Evolutionary conservation across 2,888 invertebrate genomes (phyloP), one percentile per base, ranked within the genome.

Genomic region (Pachymerium ferrugineum): DNA sequence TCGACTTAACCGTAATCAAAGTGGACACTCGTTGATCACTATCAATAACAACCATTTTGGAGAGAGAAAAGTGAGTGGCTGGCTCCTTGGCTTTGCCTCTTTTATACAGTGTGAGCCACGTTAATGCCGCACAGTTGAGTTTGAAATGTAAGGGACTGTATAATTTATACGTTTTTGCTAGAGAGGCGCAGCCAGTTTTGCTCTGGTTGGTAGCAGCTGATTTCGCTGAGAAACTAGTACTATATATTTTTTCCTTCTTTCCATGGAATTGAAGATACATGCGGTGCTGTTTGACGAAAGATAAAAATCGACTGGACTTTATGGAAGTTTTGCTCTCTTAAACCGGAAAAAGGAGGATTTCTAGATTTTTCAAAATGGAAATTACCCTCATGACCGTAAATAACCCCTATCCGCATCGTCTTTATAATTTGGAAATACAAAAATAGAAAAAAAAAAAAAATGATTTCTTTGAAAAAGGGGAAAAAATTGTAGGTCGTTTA

Each of bases 161-260:
- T 54, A 54, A 54, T 54, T 54, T 54, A 54, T 54, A 54, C 47
- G 47, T 54, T 54, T 54, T 54, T 54, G 19, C n/a, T n/a, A n/a
- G n/a, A n/a, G n/a, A n/a, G n/a, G n/a, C n/a, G n/a, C 22, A 54
- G 47, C 1, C 19, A 54, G 47, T 54, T 19, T 54, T 19, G 47
- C 47, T 19, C 19, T 54, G 47, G 47, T 22, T 54, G 47, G 47
- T 54, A 54, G 10, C 47, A 54, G 47, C 47, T 54, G 47, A 54
- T 54, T 54, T 54, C 47, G 19, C 8, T n/a, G 38, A 38, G 38
- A 14, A 38, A 54, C 19, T 6, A 54, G 47, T 54, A 54, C 19
- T 54, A 22, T 54, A n/a, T 19, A 54, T 19, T 54, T 10, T 16
- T 54, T 54, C n/a, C 22, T 54, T 19, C 47, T 54, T 38, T 54